Evolutionary conservation across 2,888 invertebrate genomes (phyloP), one percentile per base, ranked within the genome.

Genomic region (Lasius platythorax): DNA sequence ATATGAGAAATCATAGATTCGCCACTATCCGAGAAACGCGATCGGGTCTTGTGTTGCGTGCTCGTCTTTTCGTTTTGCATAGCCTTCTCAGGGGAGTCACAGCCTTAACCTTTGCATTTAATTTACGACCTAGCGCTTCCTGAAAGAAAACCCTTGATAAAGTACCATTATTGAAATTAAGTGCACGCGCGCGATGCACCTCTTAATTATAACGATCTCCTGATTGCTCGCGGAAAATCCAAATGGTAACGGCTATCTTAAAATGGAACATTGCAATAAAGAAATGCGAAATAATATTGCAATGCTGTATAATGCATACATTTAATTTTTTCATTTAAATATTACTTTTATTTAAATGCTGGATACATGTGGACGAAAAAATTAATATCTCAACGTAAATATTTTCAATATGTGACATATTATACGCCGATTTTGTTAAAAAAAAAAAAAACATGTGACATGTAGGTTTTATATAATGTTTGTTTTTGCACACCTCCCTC

Each of bases 21-120:
- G 23, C 8, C 9, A 1, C 30, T 73, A 70, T 70, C 30, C 6
- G 11, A 79, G 46, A 72, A 79, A 61, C 58, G 23, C 23, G 61
- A 81, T 63, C 23, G 9, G 46, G 11, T 70, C 33, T 4, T 64
- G 11, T 23, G 72, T 81, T 73, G 79, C 79, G 73, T 81, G 79
- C 40, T 61, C 37, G 79, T 81, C 79, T 81, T 81, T 81, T 72
- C 73, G 28, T 81, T 81, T 63, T 73, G 79, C 79, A 73, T 72
- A 73, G 46, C 73, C 79, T 72, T 46, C 46, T 53, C 8, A 53
- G 8, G 33, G 23, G 58, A 79, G 67, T n/a, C 61, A 61, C 28
- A 81, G 79, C 79, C 79, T 81, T 81, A 81, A 81, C 79, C 79
- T 81, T 81, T 81, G 79, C 72, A 73, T 81, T 81, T 72, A 81